Evolutionary conservation across 2,888 invertebrate genomes (phyloP).

Genomic region (Papilio gigon): DNA sequence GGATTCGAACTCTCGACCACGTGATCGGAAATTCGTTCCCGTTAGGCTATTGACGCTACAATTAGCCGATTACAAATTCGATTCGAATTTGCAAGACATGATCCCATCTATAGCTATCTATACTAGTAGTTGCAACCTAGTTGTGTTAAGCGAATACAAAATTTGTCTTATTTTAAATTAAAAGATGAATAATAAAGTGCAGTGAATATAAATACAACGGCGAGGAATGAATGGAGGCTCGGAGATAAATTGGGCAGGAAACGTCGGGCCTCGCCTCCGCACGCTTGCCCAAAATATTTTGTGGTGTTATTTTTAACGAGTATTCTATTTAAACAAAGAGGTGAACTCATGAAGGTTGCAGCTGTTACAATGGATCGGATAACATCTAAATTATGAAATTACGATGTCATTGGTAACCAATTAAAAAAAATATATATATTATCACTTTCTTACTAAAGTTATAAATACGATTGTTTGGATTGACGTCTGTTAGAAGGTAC

Average conservation of each 20-base stretch:
- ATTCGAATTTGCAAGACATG: too few species aligned
- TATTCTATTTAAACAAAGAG: constrained; percentile 2
- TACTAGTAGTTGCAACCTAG: too few species aligned
- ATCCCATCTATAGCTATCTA: too few species aligned
- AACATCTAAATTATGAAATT: not conserved
- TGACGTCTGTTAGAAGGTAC: too few species aligned
- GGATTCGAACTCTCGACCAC: too few species aligned
- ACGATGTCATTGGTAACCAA: not conserved
- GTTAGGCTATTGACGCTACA: too few species aligned
- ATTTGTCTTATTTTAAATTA: not conserved
- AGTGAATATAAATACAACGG: constrained; percentile 21
- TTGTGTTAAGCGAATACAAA: too few species aligned
- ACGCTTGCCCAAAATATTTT: constrained; percentile 2
- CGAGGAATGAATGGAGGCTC: constrained; percentile 18
- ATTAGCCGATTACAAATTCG: too few species aligned
- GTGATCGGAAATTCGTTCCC: too few species aligned
- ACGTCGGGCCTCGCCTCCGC: constrained; percentile 9
- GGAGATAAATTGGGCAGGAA: constrained; percentile 34
- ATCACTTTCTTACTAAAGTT: too few species aligned
- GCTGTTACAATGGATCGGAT: not conserved
- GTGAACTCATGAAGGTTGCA: not conserved
- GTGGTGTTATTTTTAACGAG: constrained; percentile 18
- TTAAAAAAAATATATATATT: too few species aligned
- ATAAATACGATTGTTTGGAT: too few species aligned
- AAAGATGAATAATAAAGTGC: constrained; percentile 26